Percentiles rank a stretch among this genome's conserved stretches.
phyloP scores from a whole-genome alignment of 1,140 invertebrate species.

The Brevipalpus yothersi region DNA sequence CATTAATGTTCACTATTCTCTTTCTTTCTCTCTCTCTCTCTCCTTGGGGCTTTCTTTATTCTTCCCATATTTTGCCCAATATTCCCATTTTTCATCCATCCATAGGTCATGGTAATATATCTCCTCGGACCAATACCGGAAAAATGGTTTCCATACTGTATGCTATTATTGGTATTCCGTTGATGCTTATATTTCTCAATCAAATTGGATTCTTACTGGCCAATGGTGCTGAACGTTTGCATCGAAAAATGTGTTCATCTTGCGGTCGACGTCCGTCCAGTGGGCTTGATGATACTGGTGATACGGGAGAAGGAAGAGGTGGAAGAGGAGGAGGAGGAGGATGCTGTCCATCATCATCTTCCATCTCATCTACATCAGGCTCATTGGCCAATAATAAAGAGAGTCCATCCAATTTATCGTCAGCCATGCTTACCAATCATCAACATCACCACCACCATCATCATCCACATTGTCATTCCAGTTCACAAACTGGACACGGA shows the following conservation, averaged over 20 bases:
- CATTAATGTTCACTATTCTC: no score
- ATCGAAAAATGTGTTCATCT: not conserved
- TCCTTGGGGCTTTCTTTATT: no score
- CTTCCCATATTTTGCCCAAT: not conserved
- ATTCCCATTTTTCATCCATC: not conserved
- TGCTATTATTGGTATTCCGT: slow-evolving; percentile 81
- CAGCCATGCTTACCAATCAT: no score
- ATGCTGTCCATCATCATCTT: no score
- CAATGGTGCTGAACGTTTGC: not conserved
- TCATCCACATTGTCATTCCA: not conserved
- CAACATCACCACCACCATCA: not conserved
- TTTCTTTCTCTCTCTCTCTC: no score
- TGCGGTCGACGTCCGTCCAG: not conserved
- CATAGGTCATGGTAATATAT: not conserved
- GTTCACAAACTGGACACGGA: no score
- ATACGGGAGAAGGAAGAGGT: not conserved
- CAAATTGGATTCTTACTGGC: slow-evolving; percentile 46
- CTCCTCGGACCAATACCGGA: slow-evolving; percentile 67
- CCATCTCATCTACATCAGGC: no score
- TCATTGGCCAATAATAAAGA: no score
- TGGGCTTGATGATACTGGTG: not conserved
- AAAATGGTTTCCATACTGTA: slow-evolving; percentile 81
- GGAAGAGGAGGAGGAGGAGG: not conserved
- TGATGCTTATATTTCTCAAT: slow-evolving; percentile 75
- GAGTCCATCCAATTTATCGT: no score